These are phyloP conservation scores for Anseranas semipalmata DNA, from an alignment of 2,113 vertebrate genomes.

Conservation along the genomic window DNA sequence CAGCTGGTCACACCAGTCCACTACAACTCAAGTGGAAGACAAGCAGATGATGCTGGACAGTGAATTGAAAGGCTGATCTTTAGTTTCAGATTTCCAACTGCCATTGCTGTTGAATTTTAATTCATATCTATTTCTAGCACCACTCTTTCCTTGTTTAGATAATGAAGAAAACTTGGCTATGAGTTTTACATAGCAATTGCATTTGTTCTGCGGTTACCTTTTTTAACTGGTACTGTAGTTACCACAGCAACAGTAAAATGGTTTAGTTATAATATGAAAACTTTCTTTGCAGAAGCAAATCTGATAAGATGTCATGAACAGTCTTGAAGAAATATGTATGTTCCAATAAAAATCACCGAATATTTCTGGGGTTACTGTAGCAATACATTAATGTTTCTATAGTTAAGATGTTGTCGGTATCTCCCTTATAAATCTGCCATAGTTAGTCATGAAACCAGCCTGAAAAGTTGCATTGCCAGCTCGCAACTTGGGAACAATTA, in stretches of 20 bases:
- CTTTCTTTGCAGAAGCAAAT: constrained; percentile 2
- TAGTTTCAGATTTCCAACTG: background rate
- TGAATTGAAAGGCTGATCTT: background rate
- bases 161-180: background rate
- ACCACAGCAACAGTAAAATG: constrained; percentile 25
- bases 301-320: background rate
- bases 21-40: background rate
- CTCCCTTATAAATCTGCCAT: background rate
- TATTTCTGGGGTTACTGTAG: background rate
- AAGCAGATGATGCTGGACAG: background rate
- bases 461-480: background rate
- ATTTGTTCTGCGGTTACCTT: background rate
- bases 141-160: background rate
- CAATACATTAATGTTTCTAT: background rate
- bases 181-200: background rate
- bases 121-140: background rate
- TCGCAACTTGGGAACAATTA: background rate
- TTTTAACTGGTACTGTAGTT: background rate
- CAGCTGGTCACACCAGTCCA: background rate
- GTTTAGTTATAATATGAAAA: background rate
- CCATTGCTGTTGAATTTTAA: background rate
- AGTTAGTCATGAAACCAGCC: background rate
- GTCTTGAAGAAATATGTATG: background rate
- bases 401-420: background rate
- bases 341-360: background rate